Conservation (phyloP, 2,113 vertebrate species). For the Eclectus roratus region DNA sequence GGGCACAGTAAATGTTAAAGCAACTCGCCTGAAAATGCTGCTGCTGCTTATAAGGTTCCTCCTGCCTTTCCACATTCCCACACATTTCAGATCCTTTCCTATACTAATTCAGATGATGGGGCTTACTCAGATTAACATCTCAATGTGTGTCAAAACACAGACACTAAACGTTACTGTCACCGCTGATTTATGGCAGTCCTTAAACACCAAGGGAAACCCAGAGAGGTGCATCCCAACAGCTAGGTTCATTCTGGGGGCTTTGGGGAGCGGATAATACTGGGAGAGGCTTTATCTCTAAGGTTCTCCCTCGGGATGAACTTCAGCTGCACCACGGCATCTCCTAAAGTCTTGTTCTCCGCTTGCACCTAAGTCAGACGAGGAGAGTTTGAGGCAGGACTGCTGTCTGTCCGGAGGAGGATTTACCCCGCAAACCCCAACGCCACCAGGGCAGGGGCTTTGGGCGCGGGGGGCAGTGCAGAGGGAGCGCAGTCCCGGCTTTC, state of each 20-base stretch:
- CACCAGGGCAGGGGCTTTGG: not conserved
- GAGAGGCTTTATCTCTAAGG: not conserved
- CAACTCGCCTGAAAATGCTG: not conserved
- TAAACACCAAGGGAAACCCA: not conserved
- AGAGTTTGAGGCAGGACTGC: not conserved
- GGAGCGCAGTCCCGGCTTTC: too few species aligned
- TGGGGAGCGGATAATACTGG: not conserved
- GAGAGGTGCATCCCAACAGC: not conserved
- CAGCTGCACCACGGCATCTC: not conserved
- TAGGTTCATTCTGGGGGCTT: not conserved
- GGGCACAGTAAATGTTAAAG: not conserved
- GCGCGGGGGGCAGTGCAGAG: fast-evolving
- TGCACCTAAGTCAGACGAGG: not conserved
- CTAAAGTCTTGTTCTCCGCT: not conserved
- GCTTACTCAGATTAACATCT: not conserved
- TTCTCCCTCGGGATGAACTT: not conserved
- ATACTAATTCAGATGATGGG: not conserved
- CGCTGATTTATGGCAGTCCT: not conserved
- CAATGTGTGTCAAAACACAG: not conserved
- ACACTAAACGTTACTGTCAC: not conserved
- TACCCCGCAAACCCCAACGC: not conserved
- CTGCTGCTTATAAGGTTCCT: not conserved
- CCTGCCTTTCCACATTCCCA: not conserved
- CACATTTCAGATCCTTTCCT: not conserved
- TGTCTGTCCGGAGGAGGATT: too few species aligned